Base-by-base conservation (phyloP, 2,113 vertebrate species). In the Todiramphus saurophagus region DNA sequence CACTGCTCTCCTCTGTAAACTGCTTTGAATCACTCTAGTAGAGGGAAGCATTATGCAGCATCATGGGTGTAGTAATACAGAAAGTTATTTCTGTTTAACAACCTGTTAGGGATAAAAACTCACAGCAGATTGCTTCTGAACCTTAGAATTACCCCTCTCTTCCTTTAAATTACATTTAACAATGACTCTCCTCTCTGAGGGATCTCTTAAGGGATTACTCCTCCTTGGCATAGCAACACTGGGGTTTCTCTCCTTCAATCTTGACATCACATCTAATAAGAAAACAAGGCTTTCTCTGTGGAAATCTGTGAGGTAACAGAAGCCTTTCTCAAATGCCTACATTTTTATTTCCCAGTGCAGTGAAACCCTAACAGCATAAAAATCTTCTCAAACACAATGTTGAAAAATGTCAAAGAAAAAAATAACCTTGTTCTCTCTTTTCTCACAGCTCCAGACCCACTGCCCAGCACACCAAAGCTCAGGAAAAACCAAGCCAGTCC, bases 371-470 rank as follows among this genome's bases (percentile, higher is more conserved):
- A 58, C 76, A 91, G 83, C 69, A 66, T 16, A 90, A 95, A 97
- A 87, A 72, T 68, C 39, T 82, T 62, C 35, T 60, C 83, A 93
- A 92, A 44, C 17, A 37, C 31, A 73, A 24, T 9, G 12, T 16
- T 78, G 69, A 75, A 94, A 96, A 95, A 81, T 5, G n/a, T 94
- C 92, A 91, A 55, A 87, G 67, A 31, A 91, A 75, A 78, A 83
- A 93, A 83, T 23, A 86, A 69, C 44, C 72, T 62, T 1, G 0
- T 63, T 81, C 62, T 87, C 48, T 78, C 62, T 75, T 68, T 78
- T 79, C 69, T 81, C 69, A 60, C 60, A 75, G 60, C 83, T 92
- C 43, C 55, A 50, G 66, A 82, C 27, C n/a, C 35, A 56, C 58
- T 89, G 73, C 53, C 39, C 73, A 81, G 58, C 56, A 75, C 58